These are phyloP conservation scores for Falco biarmicus DNA, from an alignment of 2,797 vertebrate genomes.

Conservation along the genomic window DNA sequence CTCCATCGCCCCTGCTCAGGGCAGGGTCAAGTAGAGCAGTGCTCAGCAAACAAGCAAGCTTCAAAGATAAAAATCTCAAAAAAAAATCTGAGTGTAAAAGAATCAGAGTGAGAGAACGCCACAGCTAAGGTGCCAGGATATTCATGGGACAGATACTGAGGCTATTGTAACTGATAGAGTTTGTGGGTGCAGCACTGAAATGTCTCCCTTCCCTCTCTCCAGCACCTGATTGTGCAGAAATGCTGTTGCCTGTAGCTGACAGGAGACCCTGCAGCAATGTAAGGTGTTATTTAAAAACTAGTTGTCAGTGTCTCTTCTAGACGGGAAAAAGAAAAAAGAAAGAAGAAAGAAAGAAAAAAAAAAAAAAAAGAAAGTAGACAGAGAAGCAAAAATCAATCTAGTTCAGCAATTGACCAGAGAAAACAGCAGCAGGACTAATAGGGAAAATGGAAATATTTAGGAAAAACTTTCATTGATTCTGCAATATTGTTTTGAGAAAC, in stretches of 20 bases:
- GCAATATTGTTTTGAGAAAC: neutral
- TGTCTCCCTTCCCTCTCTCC: neutral
- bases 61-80: neutral
- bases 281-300: neutral
- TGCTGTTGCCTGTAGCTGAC: neutral
- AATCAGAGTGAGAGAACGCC: neutral
- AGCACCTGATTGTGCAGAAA: neutral
- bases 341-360: rapidly evolving
- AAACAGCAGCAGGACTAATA: neutral
- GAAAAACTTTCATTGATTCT: neutral
- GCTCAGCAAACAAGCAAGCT: neutral
- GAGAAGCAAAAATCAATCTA: neutral
- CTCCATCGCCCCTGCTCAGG: neutral
- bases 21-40: neutral
- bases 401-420: neutral
- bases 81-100: neutral
- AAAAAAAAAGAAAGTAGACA: neutral
- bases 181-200: neutral
- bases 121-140: neutral
- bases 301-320: neutral
- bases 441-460: neutral
- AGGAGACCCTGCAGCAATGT: neutral
- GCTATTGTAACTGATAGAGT: neutral
- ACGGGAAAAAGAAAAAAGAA: neutral
- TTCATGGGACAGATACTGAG: neutral